These are phyloP conservation scores for Enoplosus armatus DNA, from an alignment of 2,797 vertebrate species.

Conservation along the genomic window DNA sequence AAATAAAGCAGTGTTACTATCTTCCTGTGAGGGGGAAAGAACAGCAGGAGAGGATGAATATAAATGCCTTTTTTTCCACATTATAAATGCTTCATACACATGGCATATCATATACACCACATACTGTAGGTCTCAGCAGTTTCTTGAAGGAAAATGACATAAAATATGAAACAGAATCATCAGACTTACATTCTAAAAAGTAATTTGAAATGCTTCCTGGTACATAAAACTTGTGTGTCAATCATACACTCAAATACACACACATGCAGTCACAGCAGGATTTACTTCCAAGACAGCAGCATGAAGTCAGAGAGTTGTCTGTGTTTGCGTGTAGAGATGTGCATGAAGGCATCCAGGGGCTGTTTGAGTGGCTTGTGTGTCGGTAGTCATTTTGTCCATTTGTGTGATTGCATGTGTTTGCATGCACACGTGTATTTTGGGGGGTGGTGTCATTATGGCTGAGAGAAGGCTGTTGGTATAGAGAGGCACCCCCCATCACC, in stretches of 20 bases:
- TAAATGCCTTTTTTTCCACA: conserved; percentile 36
- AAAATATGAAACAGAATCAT: conserved; percentile 10
- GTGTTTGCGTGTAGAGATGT: conserved; percentile 9
- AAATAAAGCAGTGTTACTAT: conserved; percentile 16
- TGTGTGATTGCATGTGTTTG: conserved; percentile 10
- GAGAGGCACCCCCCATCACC: conserved; percentile 20
- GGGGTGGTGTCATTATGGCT: conserved; percentile 27
- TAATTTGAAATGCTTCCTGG: conserved; percentile 18
- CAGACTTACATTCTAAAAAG: conserved; percentile 14
- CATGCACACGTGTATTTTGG: background rate
- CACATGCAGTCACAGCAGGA: conserved; percentile 46
- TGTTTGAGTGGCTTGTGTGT: conserved; percentile 2
- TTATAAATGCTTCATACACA: conserved; percentile 50
- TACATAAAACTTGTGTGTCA: conserved; percentile 11
- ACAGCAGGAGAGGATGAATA: conserved; percentile 14
- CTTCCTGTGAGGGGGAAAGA: background rate
- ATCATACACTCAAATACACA: conserved; percentile 13
- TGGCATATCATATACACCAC: conserved; percentile 7
- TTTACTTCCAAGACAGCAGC: too few species aligned
- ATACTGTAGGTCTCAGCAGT: background rate
- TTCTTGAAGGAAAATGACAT: background rate
- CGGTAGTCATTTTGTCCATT: background rate
- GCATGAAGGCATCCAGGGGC: conserved; percentile 46
- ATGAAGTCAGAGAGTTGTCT: conserved; percentile 23
- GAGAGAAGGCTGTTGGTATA: conserved; percentile 48